Evolutionary conservation across 2,113 vertebrate genomes (phyloP).

Genomic region (Boleophthalmus pectinirostris): DNA sequence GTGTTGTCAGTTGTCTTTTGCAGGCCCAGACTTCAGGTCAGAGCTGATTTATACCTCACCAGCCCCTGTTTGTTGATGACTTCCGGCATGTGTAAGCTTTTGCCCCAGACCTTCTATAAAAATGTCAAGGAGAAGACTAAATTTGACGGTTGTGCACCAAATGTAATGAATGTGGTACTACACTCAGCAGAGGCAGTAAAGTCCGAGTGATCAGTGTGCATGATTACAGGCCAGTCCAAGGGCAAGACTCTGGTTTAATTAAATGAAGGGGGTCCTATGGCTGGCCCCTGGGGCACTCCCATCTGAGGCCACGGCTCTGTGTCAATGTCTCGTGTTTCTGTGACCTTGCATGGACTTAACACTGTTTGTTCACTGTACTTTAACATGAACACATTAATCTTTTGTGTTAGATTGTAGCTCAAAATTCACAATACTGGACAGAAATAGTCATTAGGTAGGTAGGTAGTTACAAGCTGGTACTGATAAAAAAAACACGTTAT

Average conservation of each 20-base stretch:
- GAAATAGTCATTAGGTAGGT: too few relatives aligned
- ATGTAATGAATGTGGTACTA: constrained; percentile 33
- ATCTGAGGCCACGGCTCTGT: constrained; percentile 23
- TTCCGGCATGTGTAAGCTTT: constrained; percentile 25
- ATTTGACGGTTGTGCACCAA: constrained; percentile 11
- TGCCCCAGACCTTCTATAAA: constrained; percentile 30
- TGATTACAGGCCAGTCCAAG: constrained; percentile 41
- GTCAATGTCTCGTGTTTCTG: constrained; percentile 14
- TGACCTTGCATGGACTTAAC: constrained; percentile 32
- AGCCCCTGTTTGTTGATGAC: not conserved
- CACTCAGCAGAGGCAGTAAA: constrained; percentile 16
- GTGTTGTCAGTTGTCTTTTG: constrained; percentile 16
- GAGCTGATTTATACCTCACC: constrained; percentile 15
- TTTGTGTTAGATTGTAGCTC: constrained; percentile 4
- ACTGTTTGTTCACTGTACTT: constrained; percentile 10
- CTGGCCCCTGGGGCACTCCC: constrained; percentile 21
- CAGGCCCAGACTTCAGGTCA: not conserved
- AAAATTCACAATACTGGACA: too few relatives aligned
- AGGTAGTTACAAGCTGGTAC: too few relatives aligned
- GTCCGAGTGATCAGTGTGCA: constrained; percentile 38
- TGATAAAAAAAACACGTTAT: too few relatives aligned
- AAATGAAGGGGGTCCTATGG: constrained; percentile 43
- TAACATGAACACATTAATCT: constrained; percentile 5
- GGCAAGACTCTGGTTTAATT: constrained; percentile 47
- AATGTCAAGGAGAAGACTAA: constrained; percentile 26